Conservation (phyloP, 2,113 vertebrate species). For the Daubentonia madagascariensis region DNA sequence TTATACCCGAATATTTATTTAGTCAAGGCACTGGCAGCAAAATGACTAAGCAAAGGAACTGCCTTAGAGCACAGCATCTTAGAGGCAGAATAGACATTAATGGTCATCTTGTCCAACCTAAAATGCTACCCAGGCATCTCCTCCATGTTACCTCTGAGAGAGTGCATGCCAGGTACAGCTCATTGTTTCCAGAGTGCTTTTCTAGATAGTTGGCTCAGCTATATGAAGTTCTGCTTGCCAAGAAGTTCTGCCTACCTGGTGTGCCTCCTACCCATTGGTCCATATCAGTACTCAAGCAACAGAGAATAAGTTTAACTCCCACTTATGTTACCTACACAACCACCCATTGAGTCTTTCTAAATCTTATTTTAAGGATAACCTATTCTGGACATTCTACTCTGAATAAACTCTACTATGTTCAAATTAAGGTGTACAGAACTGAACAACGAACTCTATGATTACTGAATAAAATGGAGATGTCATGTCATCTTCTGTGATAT, state of each 20-base stretch:
- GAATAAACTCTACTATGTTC: not conserved
- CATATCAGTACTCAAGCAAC: not conserved
- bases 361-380: not conserved
- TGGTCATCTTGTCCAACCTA: not conserved
- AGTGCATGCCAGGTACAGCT: not conserved
- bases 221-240: not conserved
- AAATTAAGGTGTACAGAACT: not conserved
- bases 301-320: not conserved
- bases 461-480: not conserved
- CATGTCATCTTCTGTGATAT: not conserved
- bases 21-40: not conserved
- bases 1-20: conserved; percentile 49
- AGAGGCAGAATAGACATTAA: not conserved
- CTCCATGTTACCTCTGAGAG: not conserved
- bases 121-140: not conserved
- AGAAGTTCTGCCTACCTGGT: not conserved
- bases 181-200: not conserved
- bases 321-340: not conserved
- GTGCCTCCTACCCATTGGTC: not conserved
- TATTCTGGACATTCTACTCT: not conserved
- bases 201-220: not conserved
- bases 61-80: not conserved
- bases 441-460: not conserved
- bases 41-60: not conserved
- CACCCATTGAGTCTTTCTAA: not conserved